Evolutionary conservation across 2,797 vertebrate species (phyloP), one percentile per base, ranked within the genome.

Genomic region (Phaenicophaeus curvirostris): DNA sequence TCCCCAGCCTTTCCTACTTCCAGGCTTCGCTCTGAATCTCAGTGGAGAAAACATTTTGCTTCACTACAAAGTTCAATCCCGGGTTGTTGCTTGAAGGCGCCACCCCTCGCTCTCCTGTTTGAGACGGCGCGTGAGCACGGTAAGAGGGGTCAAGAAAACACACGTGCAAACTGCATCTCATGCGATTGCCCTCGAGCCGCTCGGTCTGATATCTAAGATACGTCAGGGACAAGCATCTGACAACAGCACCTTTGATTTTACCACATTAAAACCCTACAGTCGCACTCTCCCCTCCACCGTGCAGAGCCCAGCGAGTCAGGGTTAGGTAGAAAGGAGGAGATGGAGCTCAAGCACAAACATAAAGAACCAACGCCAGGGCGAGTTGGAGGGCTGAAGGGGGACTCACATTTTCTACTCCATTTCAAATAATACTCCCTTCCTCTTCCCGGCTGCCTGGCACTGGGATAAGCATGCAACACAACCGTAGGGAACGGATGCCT

Each of bases 71-170:
- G 66, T 28, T 35, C 63, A 63, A 6, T 3, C 37, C 33, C 1
- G 0, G 57, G 31, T 0, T 13, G 46, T 5, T 53, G 46, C 31
- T 65, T 37, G 66, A 59, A 84, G 59, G 62, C 0, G 1, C 14
- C 46, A 37, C 30, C 54, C 65, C 69, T 77, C 2, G 1, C 35
- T 66, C n/a, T 77, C 28, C 72, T 54, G 15, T 68, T 46, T n/a
- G 57, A 35, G 58, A 48, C 0, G 0, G 10, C 0, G 0, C 5
- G 9, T 16, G 46, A 46, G 35, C 2, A 1, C n/a, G 24, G 15
- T 1, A 15, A 50, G 62, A 76, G 42, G 15, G 5, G 6, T 25
- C 33, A 21, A 23, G 2, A 5, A 75, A 73, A 57, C 2, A 25
- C 23, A 27, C 59, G 15, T 5, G 19, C 23, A 15, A 25, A 31